These are phyloP conservation scores for Callosobruchus maculatus DNA, from an alignment of 2,888 invertebrate species.

Conservation along the genomic window DNA sequence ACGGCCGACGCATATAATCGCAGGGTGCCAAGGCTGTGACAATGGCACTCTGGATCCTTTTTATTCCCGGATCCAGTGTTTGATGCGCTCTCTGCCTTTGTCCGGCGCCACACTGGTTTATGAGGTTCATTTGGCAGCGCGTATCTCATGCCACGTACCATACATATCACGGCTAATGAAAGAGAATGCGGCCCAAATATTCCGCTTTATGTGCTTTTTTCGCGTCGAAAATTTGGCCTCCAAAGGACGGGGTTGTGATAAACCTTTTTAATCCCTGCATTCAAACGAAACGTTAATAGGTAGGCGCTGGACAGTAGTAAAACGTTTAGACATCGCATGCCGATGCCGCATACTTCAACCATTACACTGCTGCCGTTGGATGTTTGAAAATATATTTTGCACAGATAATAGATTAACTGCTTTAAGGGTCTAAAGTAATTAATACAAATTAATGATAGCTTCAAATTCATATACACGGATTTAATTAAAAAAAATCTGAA, in stretches of 20 bases:
- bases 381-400: no score
- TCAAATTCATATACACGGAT: no score
- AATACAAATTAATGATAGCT: no score
- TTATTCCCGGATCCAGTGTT: not conserved
- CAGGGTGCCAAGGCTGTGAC: not conserved
- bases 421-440: no score
- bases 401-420: no score
- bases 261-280: not conserved
- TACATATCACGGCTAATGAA: not conserved
- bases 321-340: no score
- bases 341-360: no score
- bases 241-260: not conserved
- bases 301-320: no score
- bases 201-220: not conserved
- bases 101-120: not conserved
- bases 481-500: no score
- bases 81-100: not conserved
- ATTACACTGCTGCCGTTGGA: no score
- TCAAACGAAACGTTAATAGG: no score
- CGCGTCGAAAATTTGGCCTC: not conserved
- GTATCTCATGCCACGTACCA: not conserved
- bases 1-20: not conserved
- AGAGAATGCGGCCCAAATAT: not conserved
- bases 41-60: not conserved
- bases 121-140: not conserved